Conservation (phyloP, 2,113 vertebrate genomes). For the Excalfactoria chinensis region DNA sequence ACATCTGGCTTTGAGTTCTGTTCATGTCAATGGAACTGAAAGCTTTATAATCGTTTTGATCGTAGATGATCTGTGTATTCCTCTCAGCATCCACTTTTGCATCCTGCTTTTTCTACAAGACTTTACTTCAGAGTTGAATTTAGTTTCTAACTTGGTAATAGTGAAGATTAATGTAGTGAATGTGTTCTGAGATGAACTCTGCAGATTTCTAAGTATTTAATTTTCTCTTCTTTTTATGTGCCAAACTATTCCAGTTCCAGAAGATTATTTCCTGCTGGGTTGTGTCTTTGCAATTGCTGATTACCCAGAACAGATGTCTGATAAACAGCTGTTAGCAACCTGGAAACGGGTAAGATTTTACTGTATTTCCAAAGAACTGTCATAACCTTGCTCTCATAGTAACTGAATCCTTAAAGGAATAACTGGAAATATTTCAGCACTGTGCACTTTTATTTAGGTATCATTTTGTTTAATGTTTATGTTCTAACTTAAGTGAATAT, state of each 20-base stretch:
- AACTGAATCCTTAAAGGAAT: neutral
- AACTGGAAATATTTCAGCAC: neutral
- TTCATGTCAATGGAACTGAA: neutral
- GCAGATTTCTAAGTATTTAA: neutral
- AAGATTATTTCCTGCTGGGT: constrained; percentile 91
- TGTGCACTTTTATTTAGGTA: neutral
- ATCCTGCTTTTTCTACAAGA: too few species aligned
- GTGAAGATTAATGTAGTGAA: neutral
- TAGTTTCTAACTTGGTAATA: too few species aligned
- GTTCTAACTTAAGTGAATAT: neutral
- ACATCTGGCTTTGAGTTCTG: neutral
- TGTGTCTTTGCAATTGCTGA: constrained; percentile 96
- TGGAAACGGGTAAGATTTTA: constrained; percentile 91
- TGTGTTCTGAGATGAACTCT: neutral
- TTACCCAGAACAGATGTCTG: constrained; percentile 97
- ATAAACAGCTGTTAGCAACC: constrained; percentile 93
- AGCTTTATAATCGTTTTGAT: neutral
- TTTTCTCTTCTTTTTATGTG: constrained; percentile 1
- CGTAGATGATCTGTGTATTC: neutral
- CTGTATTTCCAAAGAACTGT: neutral
- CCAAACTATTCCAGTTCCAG: constrained; percentile 84
- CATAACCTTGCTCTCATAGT: neutral
- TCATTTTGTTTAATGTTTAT: neutral
- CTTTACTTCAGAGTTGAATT: too few species aligned
- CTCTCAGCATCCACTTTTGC: neutral